phyloP scores from a whole-genome alignment of 2,797 vertebrate species.

The Scolopax rusticola region DNA sequence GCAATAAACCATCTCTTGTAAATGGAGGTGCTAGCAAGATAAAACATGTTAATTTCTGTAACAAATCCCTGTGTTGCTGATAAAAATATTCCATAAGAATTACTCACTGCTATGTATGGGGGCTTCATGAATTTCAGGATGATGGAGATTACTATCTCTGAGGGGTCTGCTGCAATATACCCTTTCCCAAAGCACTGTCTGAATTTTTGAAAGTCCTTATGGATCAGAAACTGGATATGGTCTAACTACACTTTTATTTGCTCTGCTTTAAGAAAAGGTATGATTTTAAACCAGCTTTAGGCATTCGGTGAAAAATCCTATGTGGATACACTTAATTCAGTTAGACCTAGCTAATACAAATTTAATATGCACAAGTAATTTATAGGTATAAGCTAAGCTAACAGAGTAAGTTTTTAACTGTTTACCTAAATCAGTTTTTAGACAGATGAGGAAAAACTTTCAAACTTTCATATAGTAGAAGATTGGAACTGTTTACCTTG shows the following conservation, averaged over 20 bases:
- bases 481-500: constrained; percentile 57
- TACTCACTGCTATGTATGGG: background rate
- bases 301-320: constrained; percentile 12
- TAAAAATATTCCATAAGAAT: constrained; percentile 25
- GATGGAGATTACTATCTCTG: background rate
- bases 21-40: constrained; percentile 38
- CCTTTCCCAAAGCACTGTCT: background rate
- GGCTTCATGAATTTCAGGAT: constrained; percentile 19
- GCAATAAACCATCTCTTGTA: background rate
- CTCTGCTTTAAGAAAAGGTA: constrained; percentile 8
- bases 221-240: background rate
- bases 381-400: constrained; percentile 52
- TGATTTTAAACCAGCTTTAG: constrained; percentile 27
- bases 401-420: constrained; percentile 48
- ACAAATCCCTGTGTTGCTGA: constrained; percentile 7
- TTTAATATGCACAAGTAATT: constrained; percentile 44
- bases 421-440: constrained; percentile 63
- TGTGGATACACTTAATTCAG: constrained; percentile 44
- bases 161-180: background rate
- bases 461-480: constrained; percentile 33
- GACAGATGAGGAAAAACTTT: constrained; percentile 49
- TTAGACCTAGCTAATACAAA: constrained; percentile 37
- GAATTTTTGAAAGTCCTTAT: background rate
- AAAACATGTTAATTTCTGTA: constrained; percentile 28
- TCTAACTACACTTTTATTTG: background rate